A percentile compares a stretch with the other conserved stretches of the same genome.
phyloP scores from a whole-genome alignment of 2,888 invertebrate genomes.

The Lasioglossum calceatum region DNA sequence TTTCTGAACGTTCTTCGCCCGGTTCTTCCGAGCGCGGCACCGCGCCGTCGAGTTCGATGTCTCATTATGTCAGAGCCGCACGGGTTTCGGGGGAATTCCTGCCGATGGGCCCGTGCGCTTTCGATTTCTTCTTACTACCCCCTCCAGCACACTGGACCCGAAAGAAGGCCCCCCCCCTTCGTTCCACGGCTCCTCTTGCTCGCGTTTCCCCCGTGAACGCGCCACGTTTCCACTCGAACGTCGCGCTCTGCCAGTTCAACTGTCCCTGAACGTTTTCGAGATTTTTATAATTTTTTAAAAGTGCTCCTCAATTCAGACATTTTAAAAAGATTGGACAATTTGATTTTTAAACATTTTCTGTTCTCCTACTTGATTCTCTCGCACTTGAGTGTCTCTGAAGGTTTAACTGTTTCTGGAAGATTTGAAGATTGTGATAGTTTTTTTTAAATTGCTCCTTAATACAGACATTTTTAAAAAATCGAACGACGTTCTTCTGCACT shows the following conservation, averaged over 20 bases:
- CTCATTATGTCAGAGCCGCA: conserved; percentile 71
- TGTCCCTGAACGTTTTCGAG: neutral
- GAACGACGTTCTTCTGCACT: too few species aligned
- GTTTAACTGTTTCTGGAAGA: too few species aligned
- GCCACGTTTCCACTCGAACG: neutral
- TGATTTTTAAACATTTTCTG: too few species aligned
- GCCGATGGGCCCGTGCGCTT: conserved; percentile 21
- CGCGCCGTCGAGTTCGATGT: conserved; percentile 65
- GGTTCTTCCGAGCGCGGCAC: conserved; percentile 40
- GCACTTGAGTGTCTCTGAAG: too few species aligned
- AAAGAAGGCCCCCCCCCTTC: neutral
- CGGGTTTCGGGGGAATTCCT: conserved; percentile 64
- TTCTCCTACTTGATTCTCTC: too few species aligned
- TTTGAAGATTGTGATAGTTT: too few species aligned
- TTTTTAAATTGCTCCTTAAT: too few species aligned
- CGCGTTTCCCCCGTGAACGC: neutral
- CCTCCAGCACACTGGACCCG: neutral
- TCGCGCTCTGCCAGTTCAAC: neutral
- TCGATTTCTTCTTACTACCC: conserved; percentile 20
- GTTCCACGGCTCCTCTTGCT: neutral
- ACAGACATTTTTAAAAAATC: too few species aligned
- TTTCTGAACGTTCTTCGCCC: conserved; percentile 44
- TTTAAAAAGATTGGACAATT: too few species aligned
- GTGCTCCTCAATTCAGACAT: too few species aligned
- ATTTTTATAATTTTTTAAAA: neutral